phyloP scores from a whole-genome alignment of 2,888 invertebrate genomes.

The Gisinianus flammeolus region DNA sequence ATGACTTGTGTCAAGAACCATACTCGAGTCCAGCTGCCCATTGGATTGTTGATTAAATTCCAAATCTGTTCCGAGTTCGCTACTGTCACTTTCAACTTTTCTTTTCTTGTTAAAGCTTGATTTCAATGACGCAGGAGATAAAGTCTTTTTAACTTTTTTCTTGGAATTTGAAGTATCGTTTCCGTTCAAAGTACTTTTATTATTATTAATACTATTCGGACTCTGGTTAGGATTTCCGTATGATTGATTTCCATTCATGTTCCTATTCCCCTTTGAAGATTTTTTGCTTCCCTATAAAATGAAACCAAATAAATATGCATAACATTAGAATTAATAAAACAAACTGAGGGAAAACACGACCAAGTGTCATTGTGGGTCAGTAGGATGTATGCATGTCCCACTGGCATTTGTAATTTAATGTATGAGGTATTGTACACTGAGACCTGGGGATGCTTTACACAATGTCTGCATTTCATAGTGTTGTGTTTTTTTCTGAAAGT shows the following conservation, averaged over 20 bases:
- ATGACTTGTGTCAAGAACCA: conserved; percentile 9
- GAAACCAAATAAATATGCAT: background rate
- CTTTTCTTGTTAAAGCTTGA: conserved; percentile 3
- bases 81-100: background rate
- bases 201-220: background rate
- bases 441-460: too few relatives aligned
- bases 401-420: too few relatives aligned
- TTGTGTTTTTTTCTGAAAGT: too few relatives aligned
- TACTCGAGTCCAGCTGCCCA: background rate
- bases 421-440: too few relatives aligned
- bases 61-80: background rate
- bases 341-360: too few relatives aligned
- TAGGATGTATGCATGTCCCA: too few relatives aligned
- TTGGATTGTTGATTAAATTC: conserved; percentile 1
- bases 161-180: background rate
- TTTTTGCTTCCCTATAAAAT: conserved; percentile 2
- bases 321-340: too few relatives aligned
- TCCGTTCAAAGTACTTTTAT: background rate
- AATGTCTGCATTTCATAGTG: too few relatives aligned
- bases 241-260: background rate
- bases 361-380: too few relatives aligned
- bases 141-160: conserved; percentile 7
- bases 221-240: background rate
- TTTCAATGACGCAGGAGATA: background rate
- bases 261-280: background rate